Base-by-base conservation (phyloP, 2,113 vertebrate species). In the Athene noctua region DNA sequence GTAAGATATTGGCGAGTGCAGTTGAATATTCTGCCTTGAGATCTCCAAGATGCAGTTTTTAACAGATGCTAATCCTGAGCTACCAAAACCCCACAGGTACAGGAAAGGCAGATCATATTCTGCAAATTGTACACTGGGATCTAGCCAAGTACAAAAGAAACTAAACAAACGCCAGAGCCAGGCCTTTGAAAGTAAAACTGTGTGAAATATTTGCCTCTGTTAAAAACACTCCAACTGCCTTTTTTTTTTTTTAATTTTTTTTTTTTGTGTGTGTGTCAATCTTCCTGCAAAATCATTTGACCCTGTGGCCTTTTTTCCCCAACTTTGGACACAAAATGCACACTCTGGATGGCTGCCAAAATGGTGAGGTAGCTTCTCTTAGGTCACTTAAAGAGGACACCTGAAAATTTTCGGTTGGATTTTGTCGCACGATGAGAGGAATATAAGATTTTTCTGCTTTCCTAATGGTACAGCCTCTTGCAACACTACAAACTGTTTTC, bases 151-250 rank as follows among this genome's bases (percentile, higher is more conserved):
- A 77, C 84, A 95, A 88, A 95, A 94, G 78, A 95, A 92, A 91
- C 78, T 82, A 81, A 95, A 95, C 78, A 97, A 95, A 80, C 95
- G 42, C 89, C 1, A 6, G 27, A 58, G 89, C 67, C 89, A 95
- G 80, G 51, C 62, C 89, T 97, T 92, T 95, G 94, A 97, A 97
- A 83, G 87, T 63, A 82, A 92, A 95, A 78, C 66, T 80, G 36
- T 68, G 34, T 92, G 87, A 97, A 94, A 91, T 86, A 90, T 80
- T 91, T 94, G 65, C 80, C 89, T 79, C 89, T 94, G 72, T 90
- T 81, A 90, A 95, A 96, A 97, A 91, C 62, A 70, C 42, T 90
- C 29, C n/a, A 52, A 27, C 42, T 9, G 6, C 14, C 23, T 79
- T 75, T 38, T 42, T 62, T 63, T 40, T 38, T 38, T 38, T n/a